Evolutionary conservation across 2,113 vertebrate genomes (phyloP).

Genomic region (Dolichotis patagonum): DNA sequence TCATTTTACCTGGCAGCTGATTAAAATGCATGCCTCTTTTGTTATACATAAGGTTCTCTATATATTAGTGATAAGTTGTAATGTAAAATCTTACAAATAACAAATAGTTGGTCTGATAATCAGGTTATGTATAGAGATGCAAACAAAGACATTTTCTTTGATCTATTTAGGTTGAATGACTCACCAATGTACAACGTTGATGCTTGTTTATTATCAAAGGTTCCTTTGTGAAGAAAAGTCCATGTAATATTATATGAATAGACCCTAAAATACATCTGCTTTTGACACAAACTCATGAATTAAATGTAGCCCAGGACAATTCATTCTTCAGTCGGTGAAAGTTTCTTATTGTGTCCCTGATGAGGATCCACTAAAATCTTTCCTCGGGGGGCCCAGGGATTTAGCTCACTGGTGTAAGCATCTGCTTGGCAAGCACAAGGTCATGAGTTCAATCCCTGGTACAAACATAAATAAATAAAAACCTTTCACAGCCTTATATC

Average conservation of each 20-base stretch:
- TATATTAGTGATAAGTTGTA: neutral
- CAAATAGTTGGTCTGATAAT: neutral
- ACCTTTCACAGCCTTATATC: neutral
- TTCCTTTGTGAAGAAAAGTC: slow-evolving; percentile 19
- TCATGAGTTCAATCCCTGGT: no score
- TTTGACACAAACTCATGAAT: neutral
- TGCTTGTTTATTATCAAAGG: neutral
- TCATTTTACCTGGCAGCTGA: neutral
- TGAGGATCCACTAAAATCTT: neutral
- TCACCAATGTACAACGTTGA: neutral
- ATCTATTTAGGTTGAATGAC: neutral
- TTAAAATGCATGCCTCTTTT: neutral
- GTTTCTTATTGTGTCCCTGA: neutral
- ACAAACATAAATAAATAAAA: no score
- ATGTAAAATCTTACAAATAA: neutral
- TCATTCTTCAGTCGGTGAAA: neutral
- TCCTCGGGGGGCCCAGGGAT: no score
- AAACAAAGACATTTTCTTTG: slow-evolving; percentile 6
- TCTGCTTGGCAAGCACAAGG: no score
- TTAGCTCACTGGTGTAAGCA: no score
- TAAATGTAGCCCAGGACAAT: neutral
- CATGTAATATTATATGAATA: neutral
- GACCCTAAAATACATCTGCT: neutral
- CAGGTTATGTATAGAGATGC: neutral
- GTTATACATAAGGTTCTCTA: neutral